phyloP scores from a whole-genome alignment of 2,888 invertebrate species.

The Melinaea marsaeus region DNA sequence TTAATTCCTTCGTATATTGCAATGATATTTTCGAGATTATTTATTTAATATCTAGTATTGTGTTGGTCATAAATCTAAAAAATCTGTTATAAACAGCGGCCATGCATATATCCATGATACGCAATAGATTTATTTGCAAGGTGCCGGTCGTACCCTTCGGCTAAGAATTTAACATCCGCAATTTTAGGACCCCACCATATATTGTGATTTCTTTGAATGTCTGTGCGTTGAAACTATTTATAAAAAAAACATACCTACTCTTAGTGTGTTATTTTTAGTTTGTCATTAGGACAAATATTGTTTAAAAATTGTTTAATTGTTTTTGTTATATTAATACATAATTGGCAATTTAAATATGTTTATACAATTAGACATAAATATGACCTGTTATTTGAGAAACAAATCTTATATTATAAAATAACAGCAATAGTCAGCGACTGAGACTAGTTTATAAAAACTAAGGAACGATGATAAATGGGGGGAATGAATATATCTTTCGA shows the following conservation, averaged over 20 bases:
- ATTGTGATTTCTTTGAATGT: neutral
- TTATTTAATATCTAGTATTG: too few relatives aligned
- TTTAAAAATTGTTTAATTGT: too few relatives aligned
- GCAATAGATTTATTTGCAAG: slow-evolving; percentile 4
- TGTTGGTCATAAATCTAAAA: slow-evolving; percentile 2
- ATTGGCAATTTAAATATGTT: too few relatives aligned
- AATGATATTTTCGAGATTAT: too few relatives aligned
- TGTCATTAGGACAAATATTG: too few relatives aligned
- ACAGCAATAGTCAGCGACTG: neutral
- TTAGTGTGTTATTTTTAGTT: too few relatives aligned
- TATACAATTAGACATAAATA: neutral
- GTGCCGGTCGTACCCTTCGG: slow-evolving; percentile 4
- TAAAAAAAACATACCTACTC: neutral
- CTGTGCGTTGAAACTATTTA: slow-evolving; percentile 1
- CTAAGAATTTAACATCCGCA: slow-evolving; percentile 7
- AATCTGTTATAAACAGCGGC: slow-evolving; percentile 3
- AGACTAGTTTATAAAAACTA: slow-evolving; percentile 13
- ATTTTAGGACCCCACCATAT: slow-evolving; percentile 2
- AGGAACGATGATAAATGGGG: slow-evolving; percentile 36
- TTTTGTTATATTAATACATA: too few relatives aligned
- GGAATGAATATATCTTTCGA: slow-evolving; percentile 57
- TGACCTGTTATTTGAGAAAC: neutral
- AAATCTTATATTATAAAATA: neutral
- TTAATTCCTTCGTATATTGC: too few relatives aligned
- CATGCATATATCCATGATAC: slow-evolving; percentile 1